Base-by-base conservation (phyloP, 2,888 invertebrate genomes). In the Perithous albicinctus region DNA sequence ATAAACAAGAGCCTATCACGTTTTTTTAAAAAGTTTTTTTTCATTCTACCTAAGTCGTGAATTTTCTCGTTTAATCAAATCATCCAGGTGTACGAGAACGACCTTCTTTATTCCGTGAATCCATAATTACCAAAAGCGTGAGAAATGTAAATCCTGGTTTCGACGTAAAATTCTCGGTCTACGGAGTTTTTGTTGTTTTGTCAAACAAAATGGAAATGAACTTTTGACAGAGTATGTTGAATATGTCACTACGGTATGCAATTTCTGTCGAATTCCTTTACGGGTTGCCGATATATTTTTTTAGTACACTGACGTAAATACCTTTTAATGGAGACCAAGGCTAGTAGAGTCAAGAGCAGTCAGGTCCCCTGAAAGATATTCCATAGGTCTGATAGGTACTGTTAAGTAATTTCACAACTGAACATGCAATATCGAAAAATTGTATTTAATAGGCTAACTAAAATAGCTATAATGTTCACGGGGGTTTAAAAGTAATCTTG, bases 141-240 rank as follows among this genome's bases (percentile, higher is more conserved):
- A 46, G 56, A 78, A 72, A 73, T 29, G 66, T 51, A 38, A 67
- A 78, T 69, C 10, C 15, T 18, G 7, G 5, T 32, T n/a, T 8
- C 48, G 64, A 15, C 23, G 20, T 12, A 2, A 12, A 10, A 35
- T 41, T 8, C 8, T 63, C n/a, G 41, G n/a, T 43, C 15, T 20
- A 23, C 63, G n/a, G 32, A 1, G 26, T 43, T 59, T 29, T 29
- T 15, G 8, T 6, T 18, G 38, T 56, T 43, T 56, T n/a, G 26
- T 10, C 43, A 29, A 61, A 48, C 61, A 32, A 35, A 15, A 73
- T 61, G 72, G 46, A 35, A 48, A 35, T 72, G 32, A 23, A 35
- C 69, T 38, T 23, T 23, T 4, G 10, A 10, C 4, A n/a, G 12
- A n/a, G 41, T 10, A 41, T 32, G 23, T n/a, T 7, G 12, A 61